Conservation (phyloP, 92 coral and sea anemone species). For the Montipora capitata region DNA sequence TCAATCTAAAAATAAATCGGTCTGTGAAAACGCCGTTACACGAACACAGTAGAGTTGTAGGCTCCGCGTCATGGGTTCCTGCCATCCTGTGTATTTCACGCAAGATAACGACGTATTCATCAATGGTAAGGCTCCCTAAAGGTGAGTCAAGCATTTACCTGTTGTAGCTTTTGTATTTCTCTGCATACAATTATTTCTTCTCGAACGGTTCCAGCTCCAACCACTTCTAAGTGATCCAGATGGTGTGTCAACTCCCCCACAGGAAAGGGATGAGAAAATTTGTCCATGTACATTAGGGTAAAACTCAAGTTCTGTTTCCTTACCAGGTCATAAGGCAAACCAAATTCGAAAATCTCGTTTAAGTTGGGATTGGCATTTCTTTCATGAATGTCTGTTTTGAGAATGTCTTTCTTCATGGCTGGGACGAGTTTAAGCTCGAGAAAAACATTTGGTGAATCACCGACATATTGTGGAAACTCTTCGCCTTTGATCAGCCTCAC, state of each 20-base stretch:
- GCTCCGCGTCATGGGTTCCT: too few relatives aligned
- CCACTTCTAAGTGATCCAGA: constrained; percentile 80
- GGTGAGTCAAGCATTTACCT: constrained; percentile 51
- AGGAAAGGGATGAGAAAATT: constrained; percentile 91
- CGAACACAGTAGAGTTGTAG: too few relatives aligned
- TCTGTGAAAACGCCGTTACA: too few relatives aligned
- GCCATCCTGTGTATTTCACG: too few relatives aligned
- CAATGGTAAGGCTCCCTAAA: too few relatives aligned
- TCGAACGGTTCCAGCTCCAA: constrained; percentile 74
- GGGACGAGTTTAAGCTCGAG: constrained; percentile 88
- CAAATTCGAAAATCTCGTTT: constrained; percentile 90
- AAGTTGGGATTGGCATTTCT: constrained; percentile 87
- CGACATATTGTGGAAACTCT: constrained; percentile 90
- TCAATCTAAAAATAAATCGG: too few relatives aligned
- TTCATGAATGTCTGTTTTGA: constrained; percentile 95
- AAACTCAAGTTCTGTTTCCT: constrained; percentile 82
- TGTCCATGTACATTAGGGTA: constrained; percentile 89
- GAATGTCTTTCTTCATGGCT: constrained; percentile 78
- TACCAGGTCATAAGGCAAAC: constrained; percentile 79
- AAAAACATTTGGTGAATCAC: constrained; percentile 90
- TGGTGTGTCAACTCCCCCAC: constrained; percentile 92
- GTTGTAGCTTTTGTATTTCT: constrained; percentile 87
- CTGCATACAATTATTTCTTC: constrained; percentile 95
- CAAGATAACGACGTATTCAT: too few relatives aligned
- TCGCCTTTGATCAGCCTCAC: constrained; percentile 94